These are phyloP conservation scores for Urechis unicinctus DNA, from an alignment of 2,888 invertebrate genomes.

Conservation along the genomic window DNA sequence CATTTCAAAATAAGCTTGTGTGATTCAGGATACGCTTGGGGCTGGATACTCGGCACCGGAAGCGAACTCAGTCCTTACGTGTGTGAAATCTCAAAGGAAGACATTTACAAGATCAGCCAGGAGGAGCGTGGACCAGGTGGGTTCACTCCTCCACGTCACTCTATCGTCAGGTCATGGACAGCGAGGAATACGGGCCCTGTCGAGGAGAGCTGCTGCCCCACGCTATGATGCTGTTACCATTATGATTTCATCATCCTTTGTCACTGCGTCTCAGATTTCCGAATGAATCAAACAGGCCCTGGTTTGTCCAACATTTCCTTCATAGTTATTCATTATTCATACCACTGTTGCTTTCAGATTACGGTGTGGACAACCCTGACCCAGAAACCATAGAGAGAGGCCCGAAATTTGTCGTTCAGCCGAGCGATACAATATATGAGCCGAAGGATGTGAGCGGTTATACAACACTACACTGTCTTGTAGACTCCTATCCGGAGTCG, in stretches of 20 bases:
- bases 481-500: conserved; percentile 76
- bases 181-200: neutral
- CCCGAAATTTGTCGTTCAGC: conserved; percentile 81
- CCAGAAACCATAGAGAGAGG: conserved; percentile 76
- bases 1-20: neutral
- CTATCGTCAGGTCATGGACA: neutral
- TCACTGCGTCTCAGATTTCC: too few relatives aligned
- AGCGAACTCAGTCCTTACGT: conserved; percentile 23
- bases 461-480: conserved; percentile 47
- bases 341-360: conserved; percentile 56
- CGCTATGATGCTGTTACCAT: too few relatives aligned
- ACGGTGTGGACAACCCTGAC: conserved; percentile 76
- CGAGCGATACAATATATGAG: conserved; percentile 74
- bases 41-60: conserved; percentile 25
- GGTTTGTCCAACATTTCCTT: too few relatives aligned
- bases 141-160: too few relatives aligned
- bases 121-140: conserved; percentile 26
- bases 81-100: conserved; percentile 33
- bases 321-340: too few relatives aligned
- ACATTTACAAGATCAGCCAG: conserved; percentile 28
- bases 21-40: conserved; percentile 23
- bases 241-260: too few relatives aligned
- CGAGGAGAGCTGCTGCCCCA: too few relatives aligned
- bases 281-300: too few relatives aligned
- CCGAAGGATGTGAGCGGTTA: neutral